phyloP scores from a whole-genome alignment of 1,140 invertebrate species.

The Apis florea region DNA sequence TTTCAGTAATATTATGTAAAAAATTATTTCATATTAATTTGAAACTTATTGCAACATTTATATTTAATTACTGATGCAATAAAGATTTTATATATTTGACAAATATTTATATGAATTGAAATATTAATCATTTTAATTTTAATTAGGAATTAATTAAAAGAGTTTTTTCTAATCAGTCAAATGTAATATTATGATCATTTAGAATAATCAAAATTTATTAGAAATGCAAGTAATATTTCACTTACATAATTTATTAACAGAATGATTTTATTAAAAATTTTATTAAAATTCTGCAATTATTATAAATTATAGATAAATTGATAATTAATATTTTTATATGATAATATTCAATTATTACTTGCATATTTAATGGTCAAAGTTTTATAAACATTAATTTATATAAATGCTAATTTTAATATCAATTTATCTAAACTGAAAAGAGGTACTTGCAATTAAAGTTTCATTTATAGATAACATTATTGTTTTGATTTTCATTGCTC shows the following conservation, averaged over 20 bases:
- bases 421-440: not conserved
- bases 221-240: conserved; percentile 11
- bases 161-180: not conserved
- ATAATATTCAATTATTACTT: not conserved
- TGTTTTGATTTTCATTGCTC: not conserved
- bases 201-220: conserved; percentile 7
- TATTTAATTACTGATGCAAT: not conserved
- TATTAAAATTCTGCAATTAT: conserved; percentile 7
- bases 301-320: conserved; percentile 18
- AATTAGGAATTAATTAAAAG: not conserved
- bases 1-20: conserved; percentile 18
- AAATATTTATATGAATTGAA: conserved; percentile 3
- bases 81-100: not conserved
- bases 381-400: not conserved
- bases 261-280: not conserved
- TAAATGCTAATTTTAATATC: not conserved
- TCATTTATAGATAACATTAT: not conserved
- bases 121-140: not conserved
- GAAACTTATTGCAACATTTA: conserved; percentile 22
- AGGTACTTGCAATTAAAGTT: not conserved
- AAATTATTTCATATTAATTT: not conserved
- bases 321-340: not conserved
- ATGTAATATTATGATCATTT: not conserved
- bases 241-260: conserved; percentile 5
- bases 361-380: conserved; percentile 18